Evolutionary conservation across 2,113 vertebrate genomes (phyloP), one percentile per base, ranked within the genome.

Genomic region (Aplodontia rufa): DNA sequence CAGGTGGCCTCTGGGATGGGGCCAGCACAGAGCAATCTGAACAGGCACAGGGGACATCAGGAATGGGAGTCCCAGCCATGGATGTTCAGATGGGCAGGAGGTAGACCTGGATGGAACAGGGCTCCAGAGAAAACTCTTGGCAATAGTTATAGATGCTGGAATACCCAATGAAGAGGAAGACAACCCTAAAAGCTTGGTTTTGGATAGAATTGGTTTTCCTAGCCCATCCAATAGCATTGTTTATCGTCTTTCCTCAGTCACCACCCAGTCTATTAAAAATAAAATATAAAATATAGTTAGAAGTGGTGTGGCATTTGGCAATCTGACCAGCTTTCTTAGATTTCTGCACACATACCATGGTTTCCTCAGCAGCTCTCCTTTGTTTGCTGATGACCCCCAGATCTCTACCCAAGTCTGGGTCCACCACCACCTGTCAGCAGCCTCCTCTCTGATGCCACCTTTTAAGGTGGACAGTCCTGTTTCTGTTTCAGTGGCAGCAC

Each of bases 81-180:
- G 9, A 1, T n/a, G 30, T 32, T 17, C 60, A n/a, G 5, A 22
- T 42, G 32, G 8, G 37, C 9, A 40, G 6, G 13, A 0, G 8
- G 28, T 17, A 14, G 11, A 30, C 16, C 51, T 8, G 1, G 26
- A 40, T 26, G 32, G 4, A 53, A 6, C 62, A 8, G 7, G 16
- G 42, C 45, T 60, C 32, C 19, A 37, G 74, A 79, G 69, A 35
- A 40, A 62, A 32, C 20, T 53, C 10, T 28, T 32, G 55, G 42
- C 62, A 5, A 19, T 62, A 26, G 32, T 42, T 75, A 51, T 2
- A 32, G 69, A 53, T 51, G 37, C 71, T 22, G 62, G 32, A 4
- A 72, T 45, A 30, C 32, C 49, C 35, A 71, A 66, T 24, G 60
- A 13, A 71, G 66, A 79, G 19, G 8, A 62, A 62, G 22, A 37